Percentiles rank a stretch among this genome's conserved stretches.
Evolutionary conservation across 1,140 invertebrate genomes (phyloP).

Genomic region (Brachionus rotundiformis): DNA sequence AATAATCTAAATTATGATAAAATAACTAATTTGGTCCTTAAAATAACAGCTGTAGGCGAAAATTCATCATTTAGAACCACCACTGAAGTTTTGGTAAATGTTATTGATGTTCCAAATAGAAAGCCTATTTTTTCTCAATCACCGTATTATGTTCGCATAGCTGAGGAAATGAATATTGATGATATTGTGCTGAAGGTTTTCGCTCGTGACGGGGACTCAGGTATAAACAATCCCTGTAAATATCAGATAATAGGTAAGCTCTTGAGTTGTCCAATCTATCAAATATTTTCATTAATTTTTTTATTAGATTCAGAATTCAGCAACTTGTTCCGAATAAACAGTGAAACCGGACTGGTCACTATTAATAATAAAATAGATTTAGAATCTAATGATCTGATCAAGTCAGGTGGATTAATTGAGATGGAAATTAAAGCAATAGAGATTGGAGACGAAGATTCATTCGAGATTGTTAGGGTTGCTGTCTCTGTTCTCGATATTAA

Average conservation of each 20-base stretch:
- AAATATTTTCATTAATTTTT: no score
- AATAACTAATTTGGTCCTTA: background rate
- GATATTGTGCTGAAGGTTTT: conserved; percentile 5
- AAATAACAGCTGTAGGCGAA: conserved; percentile 30
- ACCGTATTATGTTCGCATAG: conserved; percentile 40
- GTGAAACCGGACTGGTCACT: background rate
- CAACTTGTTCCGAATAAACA: conserved; percentile 10
- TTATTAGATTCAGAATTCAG: background rate
- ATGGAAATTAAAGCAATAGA: conserved; percentile 5
- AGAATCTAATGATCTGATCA: background rate
- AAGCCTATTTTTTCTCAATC: conserved; percentile 41
- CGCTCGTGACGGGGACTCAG: conserved; percentile 7
- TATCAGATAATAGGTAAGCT: conserved; percentile 10
- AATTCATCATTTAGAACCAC: background rate
- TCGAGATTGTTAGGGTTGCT: conserved; percentile 73
- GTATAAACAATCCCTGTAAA: conserved; percentile 28
- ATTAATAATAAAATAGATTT: conserved; percentile 44
- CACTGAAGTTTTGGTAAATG: conserved; percentile 31
- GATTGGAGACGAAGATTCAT: conserved; percentile 24
- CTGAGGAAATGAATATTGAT: conserved; percentile 18
- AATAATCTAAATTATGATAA: conserved; percentile 37
- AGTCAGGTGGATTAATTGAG: conserved; percentile 27
- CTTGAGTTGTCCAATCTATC: no score
- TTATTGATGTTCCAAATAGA: conserved; percentile 41
- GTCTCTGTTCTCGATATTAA: conserved; percentile 85